Evolutionary conservation across 2,797 vertebrate genomes (phyloP).

Genomic region (Holocentrus rufus): DNA sequence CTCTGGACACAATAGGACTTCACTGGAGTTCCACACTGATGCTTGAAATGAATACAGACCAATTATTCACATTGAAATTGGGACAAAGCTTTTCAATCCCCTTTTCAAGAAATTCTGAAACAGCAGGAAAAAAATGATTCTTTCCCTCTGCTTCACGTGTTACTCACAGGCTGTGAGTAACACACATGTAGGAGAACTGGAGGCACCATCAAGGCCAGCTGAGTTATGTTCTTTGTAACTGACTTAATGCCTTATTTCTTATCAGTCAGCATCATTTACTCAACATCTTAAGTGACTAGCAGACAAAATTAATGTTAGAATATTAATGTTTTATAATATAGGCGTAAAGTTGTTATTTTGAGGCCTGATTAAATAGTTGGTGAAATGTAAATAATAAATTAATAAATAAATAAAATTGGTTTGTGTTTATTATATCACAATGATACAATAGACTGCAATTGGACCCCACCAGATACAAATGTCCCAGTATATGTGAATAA

Average conservation of each 20-base stretch:
- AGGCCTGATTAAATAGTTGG: background rate
- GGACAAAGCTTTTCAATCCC: background rate
- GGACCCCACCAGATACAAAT: background rate
- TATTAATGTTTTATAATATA: no score
- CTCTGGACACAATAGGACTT: constrained; percentile 30
- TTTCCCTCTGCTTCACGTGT: background rate
- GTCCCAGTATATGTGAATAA: background rate
- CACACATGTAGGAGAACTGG: no score
- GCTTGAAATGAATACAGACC: background rate
- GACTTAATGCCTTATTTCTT: no score
- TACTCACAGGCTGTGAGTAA: background rate
- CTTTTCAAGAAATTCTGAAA: background rate
- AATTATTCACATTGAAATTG: background rate
- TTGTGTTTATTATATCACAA: background rate
- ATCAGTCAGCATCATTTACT: no score
- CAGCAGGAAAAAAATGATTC: background rate
- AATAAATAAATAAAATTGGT: background rate
- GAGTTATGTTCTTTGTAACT: no score
- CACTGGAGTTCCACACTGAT: constrained; percentile 8
- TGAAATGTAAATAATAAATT: no score
- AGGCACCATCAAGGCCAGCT: no score
- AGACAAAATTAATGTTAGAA: no score
- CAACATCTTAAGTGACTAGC: no score
- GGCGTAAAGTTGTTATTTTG: background rate
- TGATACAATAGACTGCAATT: background rate